These are phyloP conservation scores for Sphyrna mokarran DNA, from an alignment of 2,113 vertebrate species.

Conservation along the genomic window DNA sequence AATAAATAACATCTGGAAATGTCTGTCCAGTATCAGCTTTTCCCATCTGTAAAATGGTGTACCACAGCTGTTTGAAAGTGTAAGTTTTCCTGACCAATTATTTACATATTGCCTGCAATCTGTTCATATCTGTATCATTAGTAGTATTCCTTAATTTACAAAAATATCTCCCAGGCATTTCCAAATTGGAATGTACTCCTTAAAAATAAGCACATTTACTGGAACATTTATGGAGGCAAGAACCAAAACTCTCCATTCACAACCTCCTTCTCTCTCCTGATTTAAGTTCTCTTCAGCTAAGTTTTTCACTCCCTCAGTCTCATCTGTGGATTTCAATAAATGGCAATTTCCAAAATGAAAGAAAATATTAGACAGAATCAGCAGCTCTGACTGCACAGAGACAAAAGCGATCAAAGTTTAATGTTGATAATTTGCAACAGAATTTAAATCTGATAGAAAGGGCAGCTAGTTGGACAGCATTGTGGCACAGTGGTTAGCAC, in stretches of 20 bases:
- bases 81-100: not conserved
- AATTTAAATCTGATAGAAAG: too few species aligned
- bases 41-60: not conserved
- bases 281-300: not conserved
- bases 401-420: not conserved
- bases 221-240: not conserved
- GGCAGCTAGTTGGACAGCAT: too few species aligned
- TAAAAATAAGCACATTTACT: not conserved
- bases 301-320: not conserved
- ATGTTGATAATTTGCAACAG: too few species aligned
- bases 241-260: not conserved
- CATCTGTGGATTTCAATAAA: not conserved
- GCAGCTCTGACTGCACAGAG: not conserved
- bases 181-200: not conserved
- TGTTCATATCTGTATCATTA: not conserved
- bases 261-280: not conserved
- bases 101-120: not conserved
- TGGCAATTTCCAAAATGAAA: not conserved
- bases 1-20: not conserved
- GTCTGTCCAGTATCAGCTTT: not conserved
- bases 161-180: not conserved
- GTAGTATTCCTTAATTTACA: not conserved
- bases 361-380: not conserved
- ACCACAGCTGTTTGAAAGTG: not conserved
- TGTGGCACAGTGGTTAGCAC: too few species aligned